Evolutionary conservation across 92 coral and sea anemone species (phyloP).

Genomic region (Zoanthus sociatus): DNA sequence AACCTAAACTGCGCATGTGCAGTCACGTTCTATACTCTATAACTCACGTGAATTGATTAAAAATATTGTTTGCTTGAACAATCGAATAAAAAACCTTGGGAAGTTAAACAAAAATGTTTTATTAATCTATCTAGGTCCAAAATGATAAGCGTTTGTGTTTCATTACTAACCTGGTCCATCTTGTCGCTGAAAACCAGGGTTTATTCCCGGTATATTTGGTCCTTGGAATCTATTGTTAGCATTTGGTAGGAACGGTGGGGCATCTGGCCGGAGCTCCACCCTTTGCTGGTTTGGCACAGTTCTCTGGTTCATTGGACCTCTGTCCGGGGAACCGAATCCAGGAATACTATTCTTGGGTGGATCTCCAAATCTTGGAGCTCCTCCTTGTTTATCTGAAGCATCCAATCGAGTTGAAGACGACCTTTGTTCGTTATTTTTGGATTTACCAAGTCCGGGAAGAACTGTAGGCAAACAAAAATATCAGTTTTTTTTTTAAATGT

Average conservation of each 20-base stretch:
- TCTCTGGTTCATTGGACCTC: conserved; percentile 36
- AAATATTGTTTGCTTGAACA: no score
- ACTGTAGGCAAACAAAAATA: not conserved
- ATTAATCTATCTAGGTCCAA: not conserved
- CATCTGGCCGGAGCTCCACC: conserved; percentile 13
- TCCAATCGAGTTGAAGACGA: conserved; percentile 20
- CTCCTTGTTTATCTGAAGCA: conserved; percentile 27
- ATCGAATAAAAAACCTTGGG: no score
- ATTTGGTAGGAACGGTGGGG: conserved; percentile 40
- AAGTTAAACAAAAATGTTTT: no score
- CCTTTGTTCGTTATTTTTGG: conserved; percentile 10
- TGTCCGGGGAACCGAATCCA: conserved; percentile 23
- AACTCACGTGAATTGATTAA: no score
- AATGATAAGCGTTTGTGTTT: not conserved
- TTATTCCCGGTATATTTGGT: conserved; percentile 12
- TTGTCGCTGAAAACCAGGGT: conserved; percentile 22
- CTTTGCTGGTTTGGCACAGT: conserved; percentile 22
- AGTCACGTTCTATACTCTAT: no score
- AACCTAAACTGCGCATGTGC: no score
- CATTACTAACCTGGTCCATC: conserved; percentile 33
- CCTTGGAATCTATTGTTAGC: conserved; percentile 8
- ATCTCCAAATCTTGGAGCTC: conserved; percentile 24
- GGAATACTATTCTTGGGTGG: conserved; percentile 33
- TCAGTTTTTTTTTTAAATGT: not conserved
- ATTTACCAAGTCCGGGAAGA: conserved; percentile 35